Evolutionary conservation across 1,140 invertebrate species (phyloP).

Genomic region (Galendromus occidentalis): DNA sequence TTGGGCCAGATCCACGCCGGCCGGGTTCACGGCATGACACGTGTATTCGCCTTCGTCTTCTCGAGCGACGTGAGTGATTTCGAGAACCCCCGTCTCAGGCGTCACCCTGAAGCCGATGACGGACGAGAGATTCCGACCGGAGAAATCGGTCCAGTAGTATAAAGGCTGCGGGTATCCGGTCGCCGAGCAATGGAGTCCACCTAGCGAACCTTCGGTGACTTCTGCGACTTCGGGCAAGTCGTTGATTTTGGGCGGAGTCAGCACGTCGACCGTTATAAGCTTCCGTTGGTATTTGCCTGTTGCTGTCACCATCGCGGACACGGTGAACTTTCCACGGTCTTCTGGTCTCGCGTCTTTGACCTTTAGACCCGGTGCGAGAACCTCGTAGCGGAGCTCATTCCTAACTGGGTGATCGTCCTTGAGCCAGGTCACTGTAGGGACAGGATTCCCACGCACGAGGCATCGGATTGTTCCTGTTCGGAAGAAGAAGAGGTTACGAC

Average conservation of each 20-base stretch:
- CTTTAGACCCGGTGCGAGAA: constrained; percentile 48
- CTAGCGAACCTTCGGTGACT: not conserved
- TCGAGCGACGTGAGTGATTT: not conserved
- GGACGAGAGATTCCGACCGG: not conserved
- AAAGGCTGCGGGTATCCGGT: not conserved
- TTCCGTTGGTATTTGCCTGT: constrained; percentile 53
- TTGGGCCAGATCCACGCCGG: constrained; percentile 22
- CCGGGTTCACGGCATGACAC: constrained; percentile 24
- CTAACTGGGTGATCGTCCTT: constrained; percentile 44
- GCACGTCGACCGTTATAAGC: constrained; percentile 53
- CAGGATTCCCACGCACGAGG: constrained; percentile 57
- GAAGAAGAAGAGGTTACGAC: not conserved
- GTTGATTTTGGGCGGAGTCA: constrained; percentile 1
- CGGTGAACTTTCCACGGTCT: constrained; percentile 59
- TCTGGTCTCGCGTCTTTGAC: constrained; percentile 53
- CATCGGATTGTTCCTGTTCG: constrained; percentile 42
- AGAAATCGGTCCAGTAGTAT: constrained; percentile 5
- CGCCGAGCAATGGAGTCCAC: not conserved
- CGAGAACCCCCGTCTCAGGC: not conserved
- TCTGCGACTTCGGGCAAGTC: constrained; percentile 4
- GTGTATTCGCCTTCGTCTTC: constrained; percentile 23
- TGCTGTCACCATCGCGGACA: constrained; percentile 51
- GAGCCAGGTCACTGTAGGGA: constrained; percentile 60
- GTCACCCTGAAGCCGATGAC: not conserved
- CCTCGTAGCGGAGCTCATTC: constrained; percentile 43